A percentile compares a stretch with the other conserved stretches of the same genome.
phyloP scores from a whole-genome alignment of 2,797 vertebrate genomes.

The Coregonus suidteri region DNA sequence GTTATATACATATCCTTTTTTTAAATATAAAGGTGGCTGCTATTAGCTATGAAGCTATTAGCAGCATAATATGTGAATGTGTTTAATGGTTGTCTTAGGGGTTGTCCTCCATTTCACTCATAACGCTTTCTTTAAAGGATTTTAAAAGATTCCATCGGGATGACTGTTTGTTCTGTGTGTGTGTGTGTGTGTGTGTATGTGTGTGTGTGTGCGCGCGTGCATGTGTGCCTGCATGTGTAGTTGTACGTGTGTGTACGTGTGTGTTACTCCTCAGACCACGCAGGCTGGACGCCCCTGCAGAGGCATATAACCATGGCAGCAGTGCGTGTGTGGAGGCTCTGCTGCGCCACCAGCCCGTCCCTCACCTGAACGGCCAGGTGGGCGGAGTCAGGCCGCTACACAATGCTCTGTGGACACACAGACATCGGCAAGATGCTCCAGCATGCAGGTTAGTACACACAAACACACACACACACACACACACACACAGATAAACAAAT shows the following conservation, averaged over 20 bases:
- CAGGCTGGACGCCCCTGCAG: slow-evolving; percentile 97
- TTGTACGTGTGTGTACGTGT: slow-evolving; percentile 6
- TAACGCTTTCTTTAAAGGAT: not conserved
- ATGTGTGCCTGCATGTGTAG: slow-evolving; percentile 17
- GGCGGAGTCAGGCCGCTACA: slow-evolving; percentile 91
- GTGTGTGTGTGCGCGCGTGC: not conserved
- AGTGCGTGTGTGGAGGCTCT: slow-evolving; percentile 87
- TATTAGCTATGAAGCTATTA: not conserved
- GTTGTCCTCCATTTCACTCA: not conserved
- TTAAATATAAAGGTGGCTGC: no score
- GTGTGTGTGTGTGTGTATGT: not conserved
- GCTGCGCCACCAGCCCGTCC: slow-evolving; percentile 83
- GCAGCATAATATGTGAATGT: not conserved
- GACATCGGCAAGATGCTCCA: slow-evolving; percentile 90
- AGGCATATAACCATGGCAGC: slow-evolving; percentile 97
- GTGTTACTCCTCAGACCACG: slow-evolving; percentile 82
- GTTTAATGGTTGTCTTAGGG: not conserved
- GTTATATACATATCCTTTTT: no score
- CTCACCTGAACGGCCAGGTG: slow-evolving; percentile 86
- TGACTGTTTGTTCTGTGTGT: not conserved
- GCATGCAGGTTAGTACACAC: slow-evolving; percentile 62
- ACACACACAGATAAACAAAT: not conserved
- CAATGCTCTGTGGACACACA: slow-evolving; percentile 86
- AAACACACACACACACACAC: not conserved
- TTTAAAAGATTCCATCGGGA: no score